Percentiles rank a stretch among this genome's conserved stretches.
Evolutionary conservation across 2,113 vertebrate genomes (phyloP).

Genomic region (Platanista minor): DNA sequence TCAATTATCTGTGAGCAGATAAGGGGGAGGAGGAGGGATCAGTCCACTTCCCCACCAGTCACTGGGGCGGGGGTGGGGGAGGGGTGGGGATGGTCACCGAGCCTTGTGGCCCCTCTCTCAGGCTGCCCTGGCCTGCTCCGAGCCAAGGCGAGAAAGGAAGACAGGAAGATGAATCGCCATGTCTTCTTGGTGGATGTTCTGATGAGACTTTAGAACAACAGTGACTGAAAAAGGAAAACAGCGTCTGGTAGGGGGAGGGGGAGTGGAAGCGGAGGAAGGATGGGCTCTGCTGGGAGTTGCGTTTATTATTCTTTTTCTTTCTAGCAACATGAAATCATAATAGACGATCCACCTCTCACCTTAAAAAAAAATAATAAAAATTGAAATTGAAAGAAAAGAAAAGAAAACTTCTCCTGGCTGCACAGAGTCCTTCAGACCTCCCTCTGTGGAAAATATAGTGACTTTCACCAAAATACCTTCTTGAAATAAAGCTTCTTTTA

Average conservation of each 20-base stretch:
- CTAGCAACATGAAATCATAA: slow-evolving; percentile 40
- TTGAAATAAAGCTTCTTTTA: background rate
- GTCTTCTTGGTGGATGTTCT: slow-evolving; percentile 67
- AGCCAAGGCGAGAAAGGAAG: slow-evolving; percentile 78
- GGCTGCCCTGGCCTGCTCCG: slow-evolving; percentile 75
- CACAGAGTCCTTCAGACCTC: background rate
- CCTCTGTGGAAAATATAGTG: background rate
- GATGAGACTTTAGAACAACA: slow-evolving; percentile 74
- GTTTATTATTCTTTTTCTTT: slow-evolving; percentile 59
- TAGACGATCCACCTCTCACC: slow-evolving; percentile 32
- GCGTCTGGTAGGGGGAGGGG: slow-evolving; percentile 53
- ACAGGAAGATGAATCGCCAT: slow-evolving; percentile 80
- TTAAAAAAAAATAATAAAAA: slow-evolving; percentile 45
- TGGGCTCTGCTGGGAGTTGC: slow-evolving; percentile 15
- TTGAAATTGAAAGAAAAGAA: background rate
- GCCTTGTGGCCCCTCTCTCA: slow-evolving; percentile 79
- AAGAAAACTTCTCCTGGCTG: background rate
- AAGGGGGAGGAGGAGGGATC: slow-evolving; percentile 64
- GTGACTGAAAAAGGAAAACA: slow-evolving; percentile 74
- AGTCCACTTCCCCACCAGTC: slow-evolving; percentile 72
- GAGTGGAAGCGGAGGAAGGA: too few relatives aligned
- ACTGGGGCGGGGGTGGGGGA: slow-evolving; percentile 71
- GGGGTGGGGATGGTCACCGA: slow-evolving; percentile 56
- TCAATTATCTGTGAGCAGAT: slow-evolving; percentile 80
- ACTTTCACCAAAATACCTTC: background rate